phyloP scores from a whole-genome alignment of 2,888 invertebrate species.

The Camponotus fellah region DNA sequence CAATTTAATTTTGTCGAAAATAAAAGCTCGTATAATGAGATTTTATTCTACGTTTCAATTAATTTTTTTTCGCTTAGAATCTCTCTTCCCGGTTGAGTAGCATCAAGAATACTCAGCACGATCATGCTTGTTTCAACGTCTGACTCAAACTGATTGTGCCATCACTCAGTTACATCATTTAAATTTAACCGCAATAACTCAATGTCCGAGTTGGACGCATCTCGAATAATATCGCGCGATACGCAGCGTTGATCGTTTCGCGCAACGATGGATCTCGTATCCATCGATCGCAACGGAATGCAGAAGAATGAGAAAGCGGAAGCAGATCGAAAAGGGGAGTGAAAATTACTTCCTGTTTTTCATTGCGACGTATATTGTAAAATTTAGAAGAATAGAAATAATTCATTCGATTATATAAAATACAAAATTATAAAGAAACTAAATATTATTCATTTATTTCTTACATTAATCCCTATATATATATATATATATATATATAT shows the following conservation, averaged over 20 bases:
- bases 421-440: neutral
- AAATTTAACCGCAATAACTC: slow-evolving; percentile 38
- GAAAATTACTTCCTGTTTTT: slow-evolving; percentile 60
- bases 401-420: neutral
- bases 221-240: slow-evolving; percentile 31
- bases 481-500: too few species aligned
- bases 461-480: neutral
- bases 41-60: neutral
- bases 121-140: slow-evolving; percentile 25
- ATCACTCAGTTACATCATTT: slow-evolving; percentile 22
- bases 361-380: neutral
- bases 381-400: neutral
- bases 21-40: neutral
- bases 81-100: slow-evolving; percentile 10
- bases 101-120: slow-evolving; percentile 1
- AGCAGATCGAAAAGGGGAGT: slow-evolving; percentile 55
- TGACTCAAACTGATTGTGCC: neutral
- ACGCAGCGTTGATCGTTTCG: slow-evolving; percentile 26
- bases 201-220: slow-evolving; percentile 27
- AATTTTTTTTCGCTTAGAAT: neutral
- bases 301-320: slow-evolving; percentile 55
- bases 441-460: neutral
- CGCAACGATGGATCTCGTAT: slow-evolving; percentile 45
- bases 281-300: slow-evolving; percentile 43
- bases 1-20: neutral